phyloP scores from a whole-genome alignment of 2,113 vertebrate genomes.

The Spizaetus ornatus region DNA sequence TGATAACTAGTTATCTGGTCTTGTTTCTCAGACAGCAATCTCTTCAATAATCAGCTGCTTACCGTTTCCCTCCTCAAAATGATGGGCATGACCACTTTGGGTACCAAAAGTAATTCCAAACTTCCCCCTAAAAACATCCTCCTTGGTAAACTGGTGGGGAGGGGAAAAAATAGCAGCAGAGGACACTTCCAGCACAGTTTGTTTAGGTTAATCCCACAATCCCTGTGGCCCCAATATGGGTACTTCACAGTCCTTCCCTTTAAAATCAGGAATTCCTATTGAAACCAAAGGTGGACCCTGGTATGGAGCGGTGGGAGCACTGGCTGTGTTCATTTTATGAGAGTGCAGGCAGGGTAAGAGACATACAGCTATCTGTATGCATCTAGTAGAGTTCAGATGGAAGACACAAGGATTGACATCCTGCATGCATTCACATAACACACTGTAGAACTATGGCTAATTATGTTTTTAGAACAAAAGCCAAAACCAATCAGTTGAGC shows the following conservation, averaged over 20 bases:
- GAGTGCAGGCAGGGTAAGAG: not conserved
- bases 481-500: not conserved
- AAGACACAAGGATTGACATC: not conserved
- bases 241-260: not conserved
- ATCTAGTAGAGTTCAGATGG: not conserved
- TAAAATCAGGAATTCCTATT: not conserved
- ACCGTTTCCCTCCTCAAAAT: not conserved
- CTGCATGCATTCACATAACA: not conserved
- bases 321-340: not conserved
- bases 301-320: not conserved
- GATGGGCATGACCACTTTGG: not conserved
- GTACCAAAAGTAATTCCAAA: not conserved
- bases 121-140: not conserved
- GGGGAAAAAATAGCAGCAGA: not conserved
- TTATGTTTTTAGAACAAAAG: not conserved
- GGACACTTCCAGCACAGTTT: not conserved
- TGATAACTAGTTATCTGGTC: not conserved
- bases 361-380: not conserved
- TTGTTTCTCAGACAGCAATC: not conserved
- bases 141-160: not conserved
- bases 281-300: not conserved
- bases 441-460: not conserved
- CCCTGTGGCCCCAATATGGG: accelerated
- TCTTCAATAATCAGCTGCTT: not conserved
- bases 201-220: not conserved